Conservation (phyloP, 23 tunicate genomes). For the Clavelina lepadiformis region DNA sequence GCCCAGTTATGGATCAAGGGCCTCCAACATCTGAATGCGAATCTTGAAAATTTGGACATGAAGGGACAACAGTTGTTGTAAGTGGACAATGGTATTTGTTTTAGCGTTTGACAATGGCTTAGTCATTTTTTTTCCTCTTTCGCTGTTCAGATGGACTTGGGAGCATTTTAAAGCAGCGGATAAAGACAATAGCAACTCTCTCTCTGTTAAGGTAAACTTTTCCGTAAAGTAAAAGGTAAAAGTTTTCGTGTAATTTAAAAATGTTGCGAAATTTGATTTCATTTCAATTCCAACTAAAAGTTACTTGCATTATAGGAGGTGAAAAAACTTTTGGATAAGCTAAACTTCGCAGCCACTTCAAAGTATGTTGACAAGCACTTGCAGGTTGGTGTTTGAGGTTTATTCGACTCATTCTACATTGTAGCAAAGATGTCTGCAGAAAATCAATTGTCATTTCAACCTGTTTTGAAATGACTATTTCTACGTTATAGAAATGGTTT, state of each 20-base stretch:
- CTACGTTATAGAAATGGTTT: too few species aligned
- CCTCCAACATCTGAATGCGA: slow-evolving; percentile 35
- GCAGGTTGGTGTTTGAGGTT: too few species aligned
- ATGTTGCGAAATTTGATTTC: too few species aligned
- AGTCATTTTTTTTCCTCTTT: slow-evolving; percentile 9
- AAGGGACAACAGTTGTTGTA: slow-evolving; percentile 43
- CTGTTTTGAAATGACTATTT: too few species aligned
- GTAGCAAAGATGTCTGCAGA: too few species aligned
- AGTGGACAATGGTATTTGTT: slow-evolving; percentile 1
- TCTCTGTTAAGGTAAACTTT: slow-evolving; percentile 36
- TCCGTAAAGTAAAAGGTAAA: neutral
- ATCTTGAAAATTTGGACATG: slow-evolving; percentile 40
- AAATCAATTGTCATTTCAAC: too few species aligned
- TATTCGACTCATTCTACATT: too few species aligned
- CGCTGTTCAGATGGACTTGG: slow-evolving; percentile 90
- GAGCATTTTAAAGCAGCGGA: slow-evolving; percentile 70
- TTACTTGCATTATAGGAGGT: slow-evolving; percentile 28
- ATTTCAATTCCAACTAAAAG: neutral
- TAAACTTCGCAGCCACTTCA: slow-evolving; percentile 43
- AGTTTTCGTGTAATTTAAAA: too few species aligned
- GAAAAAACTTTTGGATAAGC: slow-evolving; percentile 27
- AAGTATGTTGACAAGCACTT: slow-evolving; percentile 20
- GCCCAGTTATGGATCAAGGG: slow-evolving; percentile 37
- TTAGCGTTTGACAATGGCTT: neutral
- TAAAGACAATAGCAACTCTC: slow-evolving; percentile 30